Evolutionary conservation across 2,113 vertebrate genomes (phyloP), one percentile per base, ranked within the genome.

Genomic region (Indicator indicator): DNA sequence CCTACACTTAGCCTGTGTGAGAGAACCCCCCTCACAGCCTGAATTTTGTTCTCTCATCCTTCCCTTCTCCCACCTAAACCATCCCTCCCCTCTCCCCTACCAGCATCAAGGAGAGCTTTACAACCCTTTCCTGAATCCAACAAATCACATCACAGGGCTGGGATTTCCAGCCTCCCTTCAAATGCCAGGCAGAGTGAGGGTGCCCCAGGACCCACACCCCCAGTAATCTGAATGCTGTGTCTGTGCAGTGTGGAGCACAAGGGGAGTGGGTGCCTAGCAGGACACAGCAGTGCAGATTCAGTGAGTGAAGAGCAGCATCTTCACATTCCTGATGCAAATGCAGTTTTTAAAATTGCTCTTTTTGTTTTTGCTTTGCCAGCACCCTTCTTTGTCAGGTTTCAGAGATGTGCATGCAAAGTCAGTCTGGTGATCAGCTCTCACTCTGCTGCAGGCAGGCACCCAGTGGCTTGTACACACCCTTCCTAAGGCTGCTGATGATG

Each of bases 161-260:
- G 46, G 64, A 56, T 86, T 83, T 60, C 71, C 74, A 50, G 52
- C 48, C 21, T 52, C 32, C 32, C 20, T 74, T 36, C 9, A 1
- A 74, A 64, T 9, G 12, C 12, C 85, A 68, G 38, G 5, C 42
- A 32, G 24, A 27, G 5, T 1, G 0, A 13, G 40, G 59, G 8
- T 74, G 6, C 11, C 30, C 36, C 40, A 33, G 40, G 12, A 12
- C 4, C 23, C 40, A 16, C 40, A 24, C 52, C 26, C 63, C 6
- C 11, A 44, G 21, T 9, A 9, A 67, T 60, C 63, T 36, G 26
- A 42, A 48, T 32, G 40, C 59, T 65, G 21, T 63, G 11, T 33
- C 30, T n/a, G 10, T 46, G 19, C 26, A 54, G 38, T 59, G 17
- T 2, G 0, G 0, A 59, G 52, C 7, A 0, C 33, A 10, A 28